phyloP scores from a whole-genome alignment of 2,113 vertebrate genomes.

The Phalacrocorax pelagicus region DNA sequence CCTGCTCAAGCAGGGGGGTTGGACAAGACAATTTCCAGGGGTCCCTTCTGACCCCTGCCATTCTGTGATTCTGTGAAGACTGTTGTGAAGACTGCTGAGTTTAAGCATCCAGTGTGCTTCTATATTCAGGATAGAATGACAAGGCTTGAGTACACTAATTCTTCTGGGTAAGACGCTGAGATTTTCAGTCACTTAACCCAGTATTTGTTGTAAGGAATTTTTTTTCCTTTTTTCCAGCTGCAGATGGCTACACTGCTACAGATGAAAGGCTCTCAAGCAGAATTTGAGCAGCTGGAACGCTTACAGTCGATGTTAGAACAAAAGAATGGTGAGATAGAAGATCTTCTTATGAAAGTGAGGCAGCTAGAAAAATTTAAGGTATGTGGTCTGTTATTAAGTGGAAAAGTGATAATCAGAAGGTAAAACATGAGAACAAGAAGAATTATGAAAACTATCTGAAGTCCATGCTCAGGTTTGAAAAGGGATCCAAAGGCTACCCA shows the following conservation, averaged over 20 bases:
- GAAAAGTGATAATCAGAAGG: neutral
- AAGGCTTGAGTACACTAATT: neutral
- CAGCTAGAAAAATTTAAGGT: conserved; percentile 89
- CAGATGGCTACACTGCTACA: conserved; percentile 91
- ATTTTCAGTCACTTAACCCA: neutral
- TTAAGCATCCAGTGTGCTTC: neutral
- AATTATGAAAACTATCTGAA: neutral
- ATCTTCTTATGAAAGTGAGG: conserved; percentile 84
- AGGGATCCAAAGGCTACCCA: neutral
- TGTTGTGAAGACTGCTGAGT: neutral
- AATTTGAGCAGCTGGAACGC: conserved; percentile 89
- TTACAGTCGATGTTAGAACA: conserved; percentile 89
- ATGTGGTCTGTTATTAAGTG: neutral
- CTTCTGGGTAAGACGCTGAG: neutral
- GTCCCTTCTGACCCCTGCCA: too few species aligned
- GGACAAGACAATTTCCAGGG: too few species aligned
- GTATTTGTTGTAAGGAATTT: neutral
- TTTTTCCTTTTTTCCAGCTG: conserved; percentile 69
- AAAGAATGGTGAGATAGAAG: conserved; percentile 91
- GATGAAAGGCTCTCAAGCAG: conserved; percentile 87
- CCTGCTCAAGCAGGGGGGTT: too few species aligned
- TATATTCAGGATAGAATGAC: neutral
- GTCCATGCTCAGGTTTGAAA: neutral
- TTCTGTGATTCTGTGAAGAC: too few species aligned
- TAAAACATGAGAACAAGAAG: neutral